Base-by-base conservation (phyloP, 2,888 invertebrate genomes). In the Cephus nigrinus region DNA sequence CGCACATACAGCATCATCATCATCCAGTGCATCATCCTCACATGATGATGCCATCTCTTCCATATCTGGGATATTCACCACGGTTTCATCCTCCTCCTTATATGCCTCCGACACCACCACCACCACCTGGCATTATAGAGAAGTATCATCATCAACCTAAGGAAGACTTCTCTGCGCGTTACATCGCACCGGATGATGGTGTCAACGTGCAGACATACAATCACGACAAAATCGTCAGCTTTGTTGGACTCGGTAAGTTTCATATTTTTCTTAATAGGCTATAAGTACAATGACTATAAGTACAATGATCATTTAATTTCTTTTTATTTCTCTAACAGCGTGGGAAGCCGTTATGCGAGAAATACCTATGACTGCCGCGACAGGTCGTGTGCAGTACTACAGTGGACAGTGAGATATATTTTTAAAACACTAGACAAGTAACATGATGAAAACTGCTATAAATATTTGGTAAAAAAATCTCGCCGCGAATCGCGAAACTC, bases 281-380 rank as follows among this genome's bases (percentile, higher is more conserved):
- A 23, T 36, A 36, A 33, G 23, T 11, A 40, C 32, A 35, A n/a
- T 55, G 12, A 33, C 5, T 69, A 33, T 36, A 77, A n/a, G 55
- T 34, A 34, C 12, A 73, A 69, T 78, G 71, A 71, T 77, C 15
- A 69, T 78, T 73, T 40, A 75, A 80, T 79, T 80, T 77, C 75
- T 82, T 83, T 82, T 40, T 85, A 84, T 84, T 80, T 84, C 76
- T 85, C 83, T 93, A 93, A 75, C 93, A 96, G 96, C 96, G 78
- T 96, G 96, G 96, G 95, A 95, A 86, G 96, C 95, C 87, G 93
- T 95, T 87, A 91, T 95, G 88, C 86, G 88, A 79, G 91, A 92
- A 82, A 88, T 90, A 84, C 88, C 90, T 74, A 85, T 87, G 77
- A 89, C 89, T 75, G 93, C 91, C 75, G 88, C 90, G 74, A 92